Conservation (phyloP, 2,888 invertebrate species). For the Falcaria lacertinaria region DNA sequence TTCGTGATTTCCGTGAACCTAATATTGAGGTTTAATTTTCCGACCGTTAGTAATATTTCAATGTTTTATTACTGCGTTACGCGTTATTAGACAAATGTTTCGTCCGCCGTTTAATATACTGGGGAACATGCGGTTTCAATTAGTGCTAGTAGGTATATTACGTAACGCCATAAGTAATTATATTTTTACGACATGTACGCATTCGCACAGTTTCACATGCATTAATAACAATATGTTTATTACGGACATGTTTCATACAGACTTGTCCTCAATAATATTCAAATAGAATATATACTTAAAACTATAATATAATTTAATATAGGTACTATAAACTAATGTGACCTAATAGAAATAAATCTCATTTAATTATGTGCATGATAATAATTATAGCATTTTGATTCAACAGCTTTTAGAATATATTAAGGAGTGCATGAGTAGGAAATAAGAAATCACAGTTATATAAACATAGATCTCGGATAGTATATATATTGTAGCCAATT, state of each 20-base stretch:
- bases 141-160: conserved; percentile 17
- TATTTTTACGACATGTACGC: neutral
- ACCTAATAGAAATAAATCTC: neutral
- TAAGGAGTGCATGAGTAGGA: conserved; percentile 17
- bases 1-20: too few relatives aligned
- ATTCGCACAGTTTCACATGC: neutral
- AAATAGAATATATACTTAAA: too few relatives aligned
- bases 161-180: neutral
- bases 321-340: too few relatives aligned
- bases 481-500: too few relatives aligned
- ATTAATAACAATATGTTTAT: neutral
- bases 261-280: neutral
- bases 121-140: conserved; percentile 50
- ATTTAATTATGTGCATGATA: neutral
- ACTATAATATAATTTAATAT: too few relatives aligned
- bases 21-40: conserved; percentile 36
- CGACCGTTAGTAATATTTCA: conserved; percentile 42
- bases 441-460: conserved; percentile 8
- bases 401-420: conserved; percentile 8
- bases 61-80: conserved; percentile 41
- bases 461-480: conserved; percentile 5
- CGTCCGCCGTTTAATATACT: conserved; percentile 23
- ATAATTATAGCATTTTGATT: neutral
- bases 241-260: neutral
- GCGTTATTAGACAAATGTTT: conserved; percentile 40